These are phyloP conservation scores for Danio aesculapii DNA, from an alignment of 2,797 vertebrate genomes.

Conservation along the genomic window DNA sequence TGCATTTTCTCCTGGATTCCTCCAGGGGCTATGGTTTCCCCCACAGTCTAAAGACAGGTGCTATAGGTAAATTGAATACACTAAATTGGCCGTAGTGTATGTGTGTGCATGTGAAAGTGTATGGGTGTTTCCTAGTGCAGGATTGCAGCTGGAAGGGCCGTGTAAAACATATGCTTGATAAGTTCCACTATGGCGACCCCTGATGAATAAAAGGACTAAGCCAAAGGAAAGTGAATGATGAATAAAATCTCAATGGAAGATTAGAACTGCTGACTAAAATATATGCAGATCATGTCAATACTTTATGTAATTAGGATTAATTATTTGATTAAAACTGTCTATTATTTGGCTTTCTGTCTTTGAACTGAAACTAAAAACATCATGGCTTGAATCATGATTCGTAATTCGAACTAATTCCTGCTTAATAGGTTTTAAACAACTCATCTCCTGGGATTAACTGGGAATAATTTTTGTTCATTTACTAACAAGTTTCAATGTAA, in stretches of 20 bases:
- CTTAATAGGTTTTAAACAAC: not conserved
- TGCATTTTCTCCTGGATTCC: no score
- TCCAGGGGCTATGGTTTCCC: no score
- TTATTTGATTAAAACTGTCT: not conserved
- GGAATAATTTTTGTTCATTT: not conserved
- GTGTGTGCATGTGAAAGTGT: no score
- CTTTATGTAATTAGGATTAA: not conserved
- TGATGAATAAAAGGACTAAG: no score
- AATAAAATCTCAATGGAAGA: not conserved
- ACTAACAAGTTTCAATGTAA: not conserved
- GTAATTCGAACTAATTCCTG: not conserved
- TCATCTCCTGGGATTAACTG: not conserved
- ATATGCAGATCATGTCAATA: not conserved
- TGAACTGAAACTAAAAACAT: not conserved
- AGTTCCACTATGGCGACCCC: no score
- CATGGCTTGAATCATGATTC: not conserved
- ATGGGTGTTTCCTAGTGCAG: no score
- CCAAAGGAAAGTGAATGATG: no score
- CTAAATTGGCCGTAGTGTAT: no score
- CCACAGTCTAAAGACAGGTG: no score
- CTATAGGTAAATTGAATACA: no score
- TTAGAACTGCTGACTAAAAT: not conserved
- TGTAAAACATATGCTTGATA: no score
- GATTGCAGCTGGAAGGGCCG: no score
- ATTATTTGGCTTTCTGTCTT: not conserved